Evolutionary conservation across 2,113 vertebrate species (phyloP).

Genomic region (Coracopsis vasa): DNA sequence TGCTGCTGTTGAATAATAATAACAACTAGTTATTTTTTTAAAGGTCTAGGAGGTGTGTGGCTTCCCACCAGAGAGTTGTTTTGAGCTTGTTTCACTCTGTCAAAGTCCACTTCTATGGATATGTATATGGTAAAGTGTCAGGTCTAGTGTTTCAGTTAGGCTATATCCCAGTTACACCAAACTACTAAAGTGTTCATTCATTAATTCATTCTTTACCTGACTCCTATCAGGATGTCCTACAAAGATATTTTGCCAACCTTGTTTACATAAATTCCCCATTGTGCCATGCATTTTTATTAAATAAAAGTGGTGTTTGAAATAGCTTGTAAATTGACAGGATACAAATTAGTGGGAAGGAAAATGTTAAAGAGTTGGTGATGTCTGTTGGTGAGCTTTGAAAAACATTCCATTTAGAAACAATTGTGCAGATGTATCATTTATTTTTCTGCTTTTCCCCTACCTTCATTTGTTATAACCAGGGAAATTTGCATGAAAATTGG

Average conservation of each 20-base stretch:
- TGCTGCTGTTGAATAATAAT: neutral
- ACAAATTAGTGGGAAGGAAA: constrained; percentile 50
- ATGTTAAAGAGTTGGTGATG: constrained; percentile 8
- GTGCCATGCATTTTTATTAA: constrained; percentile 61
- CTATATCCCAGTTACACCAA: neutral
- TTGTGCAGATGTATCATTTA: constrained; percentile 1
- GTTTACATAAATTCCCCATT: constrained; percentile 52
- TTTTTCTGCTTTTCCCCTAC: constrained; percentile 9
- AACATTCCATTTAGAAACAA: constrained; percentile 38
- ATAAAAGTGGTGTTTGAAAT: constrained; percentile 48
- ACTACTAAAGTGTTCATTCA: neutral
- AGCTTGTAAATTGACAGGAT: constrained; percentile 52
- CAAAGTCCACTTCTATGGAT: neutral
- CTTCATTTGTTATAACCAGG: neutral
- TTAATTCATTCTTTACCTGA: constrained; percentile 21
- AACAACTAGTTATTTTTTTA: neutral
- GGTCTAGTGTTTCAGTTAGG: neutral
- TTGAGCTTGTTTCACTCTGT: neutral
- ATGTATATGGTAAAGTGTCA: neutral
- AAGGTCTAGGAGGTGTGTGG: neutral
- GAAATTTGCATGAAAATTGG: constrained; percentile 43
- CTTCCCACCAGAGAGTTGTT: neutral
- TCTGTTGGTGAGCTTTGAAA: constrained; percentile 43
- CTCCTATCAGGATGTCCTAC: constrained; percentile 16
- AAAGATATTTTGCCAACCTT: constrained; percentile 32